Percentiles rank a stretch among this genome's conserved stretches.
Conservation (phyloP, 2,113 vertebrate species). For the Oxygymnocypris stewartii region DNA sequence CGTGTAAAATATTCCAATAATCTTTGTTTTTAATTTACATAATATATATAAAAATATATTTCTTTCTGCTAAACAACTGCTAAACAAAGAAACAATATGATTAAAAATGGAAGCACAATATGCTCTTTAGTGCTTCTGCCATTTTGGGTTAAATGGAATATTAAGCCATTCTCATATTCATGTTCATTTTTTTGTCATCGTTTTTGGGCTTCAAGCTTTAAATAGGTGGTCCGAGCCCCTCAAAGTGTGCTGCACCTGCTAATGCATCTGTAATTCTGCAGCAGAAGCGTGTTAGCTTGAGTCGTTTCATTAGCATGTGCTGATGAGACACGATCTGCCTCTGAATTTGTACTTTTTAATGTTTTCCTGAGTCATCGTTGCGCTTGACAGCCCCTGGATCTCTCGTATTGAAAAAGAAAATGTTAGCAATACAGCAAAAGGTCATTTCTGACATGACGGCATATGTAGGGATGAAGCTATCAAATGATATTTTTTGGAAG, state of each 20-base stretch:
- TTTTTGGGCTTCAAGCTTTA: too few relatives aligned
- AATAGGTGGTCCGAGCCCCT: neutral
- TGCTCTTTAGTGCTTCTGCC: neutral
- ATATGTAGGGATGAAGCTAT: slow-evolving; percentile 28
- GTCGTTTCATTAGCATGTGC: neutral
- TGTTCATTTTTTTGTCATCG: neutral
- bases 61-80: too few relatives aligned
- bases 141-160: neutral
- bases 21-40: too few relatives aligned
- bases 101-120: neutral
- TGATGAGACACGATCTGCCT: neutral
- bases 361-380: slow-evolving; percentile 14
- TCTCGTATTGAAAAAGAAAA: neutral
- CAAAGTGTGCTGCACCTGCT: neutral
- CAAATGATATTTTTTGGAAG: slow-evolving; percentile 4
- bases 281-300: neutral
- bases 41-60: too few relatives aligned
- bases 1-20: too few relatives aligned
- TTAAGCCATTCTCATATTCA: neutral
- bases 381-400: neutral
- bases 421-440: slow-evolving; percentile 25
- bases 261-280: neutral
- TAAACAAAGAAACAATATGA: neutral
- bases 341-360: neutral
- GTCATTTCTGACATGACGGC: slow-evolving; percentile 11